A percentile compares a stretch with the other conserved stretches of the same genome.
Evolutionary conservation across 2,888 invertebrate genomes (phyloP).

Genomic region (Myopa tessellatipennis): DNA sequence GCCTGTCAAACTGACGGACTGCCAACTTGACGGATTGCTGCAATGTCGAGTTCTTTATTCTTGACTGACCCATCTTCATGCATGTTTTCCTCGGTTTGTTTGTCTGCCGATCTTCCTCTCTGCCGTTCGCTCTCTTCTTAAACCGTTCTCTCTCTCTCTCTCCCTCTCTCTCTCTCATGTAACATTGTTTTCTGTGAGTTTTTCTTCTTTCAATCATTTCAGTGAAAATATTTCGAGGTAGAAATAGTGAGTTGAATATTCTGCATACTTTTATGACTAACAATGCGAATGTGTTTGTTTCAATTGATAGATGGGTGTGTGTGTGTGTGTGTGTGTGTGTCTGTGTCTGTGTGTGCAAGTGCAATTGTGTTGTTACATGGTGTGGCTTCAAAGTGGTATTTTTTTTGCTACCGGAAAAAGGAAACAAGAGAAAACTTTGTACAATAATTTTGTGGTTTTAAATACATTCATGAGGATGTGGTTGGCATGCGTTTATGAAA

Average conservation of each 20-base stretch:
- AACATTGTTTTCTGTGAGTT: no score
- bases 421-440: slow-evolving; percentile 40
- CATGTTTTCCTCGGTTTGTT: neutral
- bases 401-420: slow-evolving; percentile 26
- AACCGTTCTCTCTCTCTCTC: neutral
- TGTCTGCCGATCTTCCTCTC: neutral
- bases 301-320: neutral
- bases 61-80: no score
- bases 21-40: no score
- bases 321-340: slow-evolving; percentile 19
- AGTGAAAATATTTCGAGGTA: neutral
- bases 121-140: neutral
- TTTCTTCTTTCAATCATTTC: no score
- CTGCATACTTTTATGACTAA: slow-evolving; percentile 36
- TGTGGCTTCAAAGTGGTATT: neutral
- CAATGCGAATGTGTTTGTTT: slow-evolving; percentile 15
- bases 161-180: no score
- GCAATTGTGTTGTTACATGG: neutral
- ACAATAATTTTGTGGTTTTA: slow-evolving; percentile 37
- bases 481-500: neutral
- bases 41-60: no score
- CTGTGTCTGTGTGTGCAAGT: slow-evolving; percentile 9
- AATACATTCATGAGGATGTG: slow-evolving; percentile 33
- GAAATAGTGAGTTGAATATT: slow-evolving; percentile 27
- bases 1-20: no score